Evolutionary conservation across 2,797 vertebrate genomes (phyloP).

Genomic region (Enteromius trimaculatus): DNA sequence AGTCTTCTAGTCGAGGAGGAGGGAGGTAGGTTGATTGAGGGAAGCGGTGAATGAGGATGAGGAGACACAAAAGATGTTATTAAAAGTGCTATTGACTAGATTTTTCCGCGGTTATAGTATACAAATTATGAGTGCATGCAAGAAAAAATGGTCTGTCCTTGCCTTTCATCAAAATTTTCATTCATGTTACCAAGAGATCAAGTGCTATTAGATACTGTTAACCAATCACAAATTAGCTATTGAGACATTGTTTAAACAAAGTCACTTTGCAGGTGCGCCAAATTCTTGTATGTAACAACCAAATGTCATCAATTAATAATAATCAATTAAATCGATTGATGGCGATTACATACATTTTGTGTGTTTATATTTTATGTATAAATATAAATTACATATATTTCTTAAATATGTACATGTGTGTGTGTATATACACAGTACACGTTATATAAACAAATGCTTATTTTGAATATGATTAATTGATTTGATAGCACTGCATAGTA

Average conservation of each 20-base stretch:
- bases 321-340: neutral
- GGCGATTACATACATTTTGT: neutral
- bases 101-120: neutral
- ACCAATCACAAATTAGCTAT: neutral
- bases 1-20: conserved; percentile 82
- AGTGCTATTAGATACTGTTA: neutral
- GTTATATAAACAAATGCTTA: neutral
- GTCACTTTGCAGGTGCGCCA: neutral
- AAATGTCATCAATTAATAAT: neutral
- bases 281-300: neutral
- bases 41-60: neutral
- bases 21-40: conserved; percentile 18
- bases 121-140: neutral
- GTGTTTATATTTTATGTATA: too few relatives aligned
- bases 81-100: neutral
- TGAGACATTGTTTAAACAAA: neutral
- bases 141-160: neutral
- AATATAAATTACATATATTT: too few relatives aligned
- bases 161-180: neutral
- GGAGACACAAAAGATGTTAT: neutral
- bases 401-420: too few relatives aligned
- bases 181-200: neutral
- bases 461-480: too few relatives aligned
- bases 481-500: neutral
- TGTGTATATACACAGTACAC: neutral